Conservation (phyloP, 2,113 vertebrate genomes). For the Meles meles region DNA sequence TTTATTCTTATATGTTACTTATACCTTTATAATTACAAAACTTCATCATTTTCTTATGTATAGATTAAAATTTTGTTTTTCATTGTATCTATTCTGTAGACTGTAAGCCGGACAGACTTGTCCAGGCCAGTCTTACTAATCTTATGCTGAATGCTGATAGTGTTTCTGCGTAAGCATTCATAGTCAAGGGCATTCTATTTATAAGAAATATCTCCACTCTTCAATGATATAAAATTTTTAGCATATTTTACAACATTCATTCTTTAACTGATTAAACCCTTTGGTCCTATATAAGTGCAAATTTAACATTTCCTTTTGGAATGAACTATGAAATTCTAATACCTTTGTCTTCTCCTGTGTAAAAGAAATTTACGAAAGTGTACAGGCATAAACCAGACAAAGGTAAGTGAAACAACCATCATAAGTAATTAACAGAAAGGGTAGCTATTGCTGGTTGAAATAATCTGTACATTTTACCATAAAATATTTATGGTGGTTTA, state of each 20-base stretch:
- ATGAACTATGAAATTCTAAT: background rate
- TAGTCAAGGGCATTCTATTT: background rate
- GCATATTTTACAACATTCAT: background rate
- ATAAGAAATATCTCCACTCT: background rate
- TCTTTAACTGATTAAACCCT: background rate
- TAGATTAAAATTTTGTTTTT: background rate
- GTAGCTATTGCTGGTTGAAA: background rate
- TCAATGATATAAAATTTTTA: background rate
- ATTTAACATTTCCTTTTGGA: conserved; percentile 7
- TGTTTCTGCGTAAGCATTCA: background rate
- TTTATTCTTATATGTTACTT: background rate
- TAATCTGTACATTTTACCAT: background rate
- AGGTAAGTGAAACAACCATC: background rate
- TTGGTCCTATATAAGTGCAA: background rate
- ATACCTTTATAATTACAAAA: background rate
- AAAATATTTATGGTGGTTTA: conserved; percentile 15
- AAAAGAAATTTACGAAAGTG: background rate
- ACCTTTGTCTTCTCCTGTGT: background rate
- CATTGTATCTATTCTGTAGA: background rate
- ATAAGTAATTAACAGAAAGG: background rate
- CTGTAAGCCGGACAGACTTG: background rate
- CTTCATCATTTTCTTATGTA: background rate
- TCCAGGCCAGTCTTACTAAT: background rate
- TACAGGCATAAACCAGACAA: background rate
- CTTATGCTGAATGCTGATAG: background rate